Percentiles rank a stretch among this genome's conserved stretches.
Evolutionary conservation across 2,888 invertebrate species (phyloP).

Genomic region (Agapostemon virescens): DNA sequence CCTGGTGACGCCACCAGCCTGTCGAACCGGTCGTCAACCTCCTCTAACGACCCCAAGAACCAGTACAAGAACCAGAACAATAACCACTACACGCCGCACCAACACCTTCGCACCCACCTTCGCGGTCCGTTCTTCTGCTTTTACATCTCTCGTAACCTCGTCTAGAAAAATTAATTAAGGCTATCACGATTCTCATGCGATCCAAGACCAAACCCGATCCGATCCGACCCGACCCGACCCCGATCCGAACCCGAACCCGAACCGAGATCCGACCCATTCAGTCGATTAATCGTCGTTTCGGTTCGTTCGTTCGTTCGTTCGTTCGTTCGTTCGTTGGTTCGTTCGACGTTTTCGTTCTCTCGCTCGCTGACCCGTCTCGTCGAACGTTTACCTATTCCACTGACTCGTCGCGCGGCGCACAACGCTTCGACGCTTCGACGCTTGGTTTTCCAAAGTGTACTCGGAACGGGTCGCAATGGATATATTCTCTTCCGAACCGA

Average conservation of each 20-base stretch:
- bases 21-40: slow-evolving; percentile 77
- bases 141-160: slow-evolving; percentile 69
- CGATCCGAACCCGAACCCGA: slow-evolving; percentile 1
- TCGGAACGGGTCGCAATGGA: not conserved
- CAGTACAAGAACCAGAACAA: slow-evolving; percentile 78
- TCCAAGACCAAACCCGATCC: slow-evolving; percentile 19
- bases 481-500: not conserved
- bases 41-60: slow-evolving; percentile 75
- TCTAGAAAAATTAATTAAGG: slow-evolving; percentile 64
- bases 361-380: not conserved
- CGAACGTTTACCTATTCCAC: not conserved
- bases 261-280: slow-evolving; percentile 22
- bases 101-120: slow-evolving; percentile 80
- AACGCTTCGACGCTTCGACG: not conserved
- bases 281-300: not conserved
- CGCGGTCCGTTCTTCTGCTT: slow-evolving; percentile 78
- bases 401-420: not conserved
- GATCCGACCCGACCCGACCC: not conserved
- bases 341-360: slow-evolving; percentile 1
- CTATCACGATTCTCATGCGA: slow-evolving; percentile 41
- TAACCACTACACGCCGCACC: slow-evolving; percentile 79
- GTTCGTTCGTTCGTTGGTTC: not conserved
- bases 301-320: not conserved
- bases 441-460: too few species aligned
- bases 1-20: slow-evolving; percentile 86